Evolutionary conservation across 2,888 invertebrate species (phyloP).

Genomic region (Thymelicus sylvestris): DNA sequence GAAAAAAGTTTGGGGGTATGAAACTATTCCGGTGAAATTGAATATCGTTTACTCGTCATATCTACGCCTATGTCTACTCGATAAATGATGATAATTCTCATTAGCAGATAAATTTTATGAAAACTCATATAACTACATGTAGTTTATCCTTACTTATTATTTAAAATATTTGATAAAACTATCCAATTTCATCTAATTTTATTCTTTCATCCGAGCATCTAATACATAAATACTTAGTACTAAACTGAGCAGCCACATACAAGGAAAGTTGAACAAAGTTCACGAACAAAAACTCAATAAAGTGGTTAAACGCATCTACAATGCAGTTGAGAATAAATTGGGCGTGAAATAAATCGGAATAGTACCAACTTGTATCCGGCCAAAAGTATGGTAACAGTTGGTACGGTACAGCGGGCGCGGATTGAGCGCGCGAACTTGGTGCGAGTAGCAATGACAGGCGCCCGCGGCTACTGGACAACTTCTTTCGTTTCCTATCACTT

Average conservation of each 20-base stretch:
- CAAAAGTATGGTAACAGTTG: slow-evolving; percentile 23
- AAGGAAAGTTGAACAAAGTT: not conserved
- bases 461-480: slow-evolving; percentile 27
- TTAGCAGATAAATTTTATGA: too few relatives aligned
- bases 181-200: too few relatives aligned
- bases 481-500: slow-evolving; percentile 33
- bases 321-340: slow-evolving; percentile 63
- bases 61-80: not conserved
- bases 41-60: slow-evolving; percentile 63
- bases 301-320: slow-evolving; percentile 54
- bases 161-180: too few relatives aligned
- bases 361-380: slow-evolving; percentile 42
- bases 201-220: too few relatives aligned
- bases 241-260: too few relatives aligned
- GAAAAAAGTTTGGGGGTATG: slow-evolving; percentile 67
- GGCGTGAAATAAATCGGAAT: slow-evolving; percentile 73
- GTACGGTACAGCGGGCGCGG: not conserved
- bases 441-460: slow-evolving; percentile 13
- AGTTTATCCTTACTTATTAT: too few relatives aligned
- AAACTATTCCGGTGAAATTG: slow-evolving; percentile 71
- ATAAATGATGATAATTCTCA: too few relatives aligned
- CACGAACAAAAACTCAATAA: slow-evolving; percentile 3
- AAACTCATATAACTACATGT: too few relatives aligned
- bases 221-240: too few relatives aligned
- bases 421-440: slow-evolving; percentile 26